phyloP scores from a whole-genome alignment of 2,888 invertebrate species.

The Apeira syringaria region DNA sequence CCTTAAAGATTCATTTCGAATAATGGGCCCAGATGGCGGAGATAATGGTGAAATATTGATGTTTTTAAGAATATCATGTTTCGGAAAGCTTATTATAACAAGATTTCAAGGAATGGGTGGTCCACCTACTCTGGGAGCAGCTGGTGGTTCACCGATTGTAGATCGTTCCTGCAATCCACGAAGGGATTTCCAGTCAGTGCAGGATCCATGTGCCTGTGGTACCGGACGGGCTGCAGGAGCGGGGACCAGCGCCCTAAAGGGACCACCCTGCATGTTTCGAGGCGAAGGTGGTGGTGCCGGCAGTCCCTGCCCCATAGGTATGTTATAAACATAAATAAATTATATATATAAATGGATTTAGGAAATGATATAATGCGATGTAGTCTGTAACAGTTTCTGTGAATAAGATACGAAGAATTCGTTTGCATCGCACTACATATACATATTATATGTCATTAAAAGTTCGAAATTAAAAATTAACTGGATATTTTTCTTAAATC shows the following conservation, averaged over 20 bases:
- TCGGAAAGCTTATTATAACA: conserved; percentile 86
- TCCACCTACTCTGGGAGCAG: conserved; percentile 50
- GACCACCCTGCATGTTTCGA: conserved; percentile 25
- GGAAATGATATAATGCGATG: too few species aligned
- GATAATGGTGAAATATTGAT: conserved; percentile 84
- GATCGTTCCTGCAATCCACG: conserved; percentile 65
- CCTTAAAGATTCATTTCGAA: conserved; percentile 84
- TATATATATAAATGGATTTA: too few species aligned
- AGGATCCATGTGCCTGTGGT: conserved; percentile 69
- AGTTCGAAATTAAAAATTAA: too few species aligned
- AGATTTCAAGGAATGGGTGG: conserved; percentile 81
- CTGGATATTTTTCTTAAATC: too few species aligned
- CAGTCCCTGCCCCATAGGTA: conserved; percentile 55
- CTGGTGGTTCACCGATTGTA: conserved; percentile 42
- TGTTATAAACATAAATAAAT: too few species aligned
- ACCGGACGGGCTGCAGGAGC: conserved; percentile 39
- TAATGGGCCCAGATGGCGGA: conserved; percentile 73
- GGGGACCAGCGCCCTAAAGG: conserved; percentile 22
- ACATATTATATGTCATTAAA: too few species aligned
- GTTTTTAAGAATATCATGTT: conserved; percentile 86
- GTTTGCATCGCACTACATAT: too few species aligned
- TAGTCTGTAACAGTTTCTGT: too few species aligned
- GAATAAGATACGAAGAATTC: too few species aligned
- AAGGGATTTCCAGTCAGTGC: conserved; percentile 51
- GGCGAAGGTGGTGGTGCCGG: conserved; percentile 36